These are phyloP conservation scores for Mus caroli DNA, from an alignment of 2,797 vertebrate genomes.

Conservation along the genomic window DNA sequence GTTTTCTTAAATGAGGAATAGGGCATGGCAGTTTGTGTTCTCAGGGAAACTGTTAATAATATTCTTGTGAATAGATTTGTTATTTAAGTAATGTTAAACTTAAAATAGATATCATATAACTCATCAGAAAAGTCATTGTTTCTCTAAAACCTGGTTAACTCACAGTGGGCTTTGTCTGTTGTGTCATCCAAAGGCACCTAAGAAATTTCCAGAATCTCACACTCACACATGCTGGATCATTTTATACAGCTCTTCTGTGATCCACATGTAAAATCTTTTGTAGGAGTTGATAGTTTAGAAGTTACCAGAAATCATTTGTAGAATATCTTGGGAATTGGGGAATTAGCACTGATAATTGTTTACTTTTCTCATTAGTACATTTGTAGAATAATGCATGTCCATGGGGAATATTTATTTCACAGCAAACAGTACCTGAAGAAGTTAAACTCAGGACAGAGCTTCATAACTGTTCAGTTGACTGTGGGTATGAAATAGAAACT, in stretches of 20 bases:
- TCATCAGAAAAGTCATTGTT: background rate
- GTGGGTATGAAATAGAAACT: background rate
- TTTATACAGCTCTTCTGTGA: background rate
- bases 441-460: background rate
- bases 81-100: background rate
- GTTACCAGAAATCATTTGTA: background rate
- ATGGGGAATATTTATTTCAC: background rate
- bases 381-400: background rate
- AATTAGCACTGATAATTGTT: background rate
- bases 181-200: background rate
- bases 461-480: background rate
- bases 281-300: background rate
- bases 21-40: background rate
- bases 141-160: background rate
- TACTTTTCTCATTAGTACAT: background rate
- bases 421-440: background rate
- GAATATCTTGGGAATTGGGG: background rate
- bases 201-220: background rate
- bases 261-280: background rate
- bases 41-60: background rate
- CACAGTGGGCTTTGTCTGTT: background rate
- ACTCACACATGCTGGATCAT: background rate
- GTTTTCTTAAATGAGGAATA: background rate
- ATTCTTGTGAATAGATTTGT: background rate
- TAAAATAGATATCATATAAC: background rate